These are phyloP conservation scores for Drosophila tanythrix DNA, from an alignment of 2,888 invertebrate species.

Conservation along the genomic window DNA sequence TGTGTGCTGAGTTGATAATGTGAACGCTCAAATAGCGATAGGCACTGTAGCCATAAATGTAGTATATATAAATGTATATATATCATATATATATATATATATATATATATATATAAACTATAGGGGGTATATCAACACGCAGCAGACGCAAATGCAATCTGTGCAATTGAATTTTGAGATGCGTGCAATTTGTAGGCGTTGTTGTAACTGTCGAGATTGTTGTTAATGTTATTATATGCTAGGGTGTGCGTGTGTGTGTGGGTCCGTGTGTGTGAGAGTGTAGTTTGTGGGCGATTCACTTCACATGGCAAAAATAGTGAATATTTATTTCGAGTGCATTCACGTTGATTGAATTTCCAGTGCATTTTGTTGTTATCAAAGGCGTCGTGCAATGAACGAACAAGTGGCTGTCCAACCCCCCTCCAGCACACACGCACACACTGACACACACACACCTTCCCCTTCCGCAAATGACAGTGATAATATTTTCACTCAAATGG, in stretches of 20 bases:
- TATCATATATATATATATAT: neutral
- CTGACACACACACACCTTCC: neutral
- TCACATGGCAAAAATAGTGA: constrained; percentile 29
- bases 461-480: constrained; percentile 5
- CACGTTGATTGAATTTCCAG: constrained; percentile 61
- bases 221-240: constrained; percentile 13
- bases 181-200: constrained; percentile 58
- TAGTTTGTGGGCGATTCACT: constrained; percentile 33
- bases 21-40: neutral
- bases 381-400: constrained; percentile 21
- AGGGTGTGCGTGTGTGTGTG: neutral
- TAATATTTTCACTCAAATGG: constrained; percentile 51
- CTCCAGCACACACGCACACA: neutral
- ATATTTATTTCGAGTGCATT: constrained; percentile 55
- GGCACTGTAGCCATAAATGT: neutral
- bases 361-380: constrained; percentile 38
- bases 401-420: constrained; percentile 3
- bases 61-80: neutral
- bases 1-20: neutral
- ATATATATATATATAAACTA: neutral
- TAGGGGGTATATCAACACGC: constrained; percentile 5
- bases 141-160: constrained; percentile 34
- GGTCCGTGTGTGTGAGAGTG: constrained; percentile 5
- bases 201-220: neutral
- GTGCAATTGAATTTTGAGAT: constrained; percentile 49